Percentiles rank a stretch among this genome's conserved stretches.
These are phyloP conservation scores for Patella pellucida DNA, from an alignment of 2,888 invertebrate species.

Conservation along the genomic window DNA sequence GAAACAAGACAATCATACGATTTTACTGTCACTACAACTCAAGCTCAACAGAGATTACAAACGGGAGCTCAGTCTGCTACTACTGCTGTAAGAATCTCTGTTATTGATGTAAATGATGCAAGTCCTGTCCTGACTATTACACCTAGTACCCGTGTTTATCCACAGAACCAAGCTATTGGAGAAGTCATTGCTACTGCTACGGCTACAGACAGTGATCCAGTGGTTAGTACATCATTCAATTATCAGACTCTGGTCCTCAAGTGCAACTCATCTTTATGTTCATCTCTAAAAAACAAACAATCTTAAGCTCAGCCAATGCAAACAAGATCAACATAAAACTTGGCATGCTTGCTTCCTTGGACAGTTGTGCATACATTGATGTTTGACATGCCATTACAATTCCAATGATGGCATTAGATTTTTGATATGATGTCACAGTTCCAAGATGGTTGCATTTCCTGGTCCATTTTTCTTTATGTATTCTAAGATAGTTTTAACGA, in stretches of 20 bases:
- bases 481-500: too few species aligned
- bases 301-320: background rate
- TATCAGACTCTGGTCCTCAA: background rate
- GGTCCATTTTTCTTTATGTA: too few species aligned
- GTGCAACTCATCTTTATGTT: background rate
- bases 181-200: constrained; percentile 35
- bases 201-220: constrained; percentile 51
- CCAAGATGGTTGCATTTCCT: too few species aligned
- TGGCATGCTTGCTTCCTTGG: background rate
- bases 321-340: too few species aligned
- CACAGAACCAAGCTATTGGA: constrained; percentile 44
- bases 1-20: constrained; percentile 48
- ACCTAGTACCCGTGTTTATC: constrained; percentile 33
- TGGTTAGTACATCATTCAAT: constrained; percentile 30
- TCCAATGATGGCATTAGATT: too few species aligned
- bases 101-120: constrained; percentile 61
- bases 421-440: too few species aligned
- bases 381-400: background rate
- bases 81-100: constrained; percentile 53
- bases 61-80: constrained; percentile 39
- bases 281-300: background rate
- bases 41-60: constrained; percentile 41
- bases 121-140: constrained; percentile 44
- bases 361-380: background rate
- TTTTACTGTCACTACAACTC: constrained; percentile 56